Evolutionary conservation across 2,113 vertebrate genomes (phyloP), one percentile per base, ranked within the genome.

Genomic region (Illadopsis cleaveri): DNA sequence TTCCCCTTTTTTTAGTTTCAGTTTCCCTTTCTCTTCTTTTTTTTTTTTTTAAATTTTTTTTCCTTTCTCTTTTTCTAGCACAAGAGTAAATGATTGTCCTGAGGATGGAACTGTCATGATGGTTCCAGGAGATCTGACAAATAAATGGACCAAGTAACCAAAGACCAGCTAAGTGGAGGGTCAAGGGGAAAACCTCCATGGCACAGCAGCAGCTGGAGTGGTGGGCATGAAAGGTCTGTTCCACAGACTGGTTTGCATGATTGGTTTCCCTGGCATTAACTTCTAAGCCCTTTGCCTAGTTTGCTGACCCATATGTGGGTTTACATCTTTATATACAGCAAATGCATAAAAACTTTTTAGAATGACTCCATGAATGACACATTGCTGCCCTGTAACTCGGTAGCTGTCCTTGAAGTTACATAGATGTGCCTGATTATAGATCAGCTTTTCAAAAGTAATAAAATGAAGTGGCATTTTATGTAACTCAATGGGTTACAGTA

Each of bases 401-500:
- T 73, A 89, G 82, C 24, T 90, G 56, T 93, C 77, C 89, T 15
- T 58, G 68, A 35, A 68, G 76, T 89, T 86, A 88, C 51, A 89
- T 22, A 69, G 85, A 94, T 27, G n/a, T 65, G 58, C 80, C 90
- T 92, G 78, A 76, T 93, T 95, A 92, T 92, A 93, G 89, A 88
- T 83, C 80, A 92, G 82, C 38, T 77, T 94, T 90, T 94, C 60
- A 83, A 75, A 94, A 90, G 93, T 27, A 91, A 89, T 77, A 75
- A 90, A 96, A 83, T 50, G 33, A 84, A 94, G 60, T 89, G 83
- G 47, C 86, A 84, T 81, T 96, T 97, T 97, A 96, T 78, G 65
- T 97, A 97, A 97, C 91, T 94, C 89, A 86, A 78, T 89, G 89
- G 83, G 83, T 93, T 94, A 95, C 94, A 93, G 94, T 93, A 96